A percentile compares a stretch with the other conserved stretches of the same genome.
Conservation (phyloP, 2,797 vertebrate genomes). For the Cossypha polioptera region DNA sequence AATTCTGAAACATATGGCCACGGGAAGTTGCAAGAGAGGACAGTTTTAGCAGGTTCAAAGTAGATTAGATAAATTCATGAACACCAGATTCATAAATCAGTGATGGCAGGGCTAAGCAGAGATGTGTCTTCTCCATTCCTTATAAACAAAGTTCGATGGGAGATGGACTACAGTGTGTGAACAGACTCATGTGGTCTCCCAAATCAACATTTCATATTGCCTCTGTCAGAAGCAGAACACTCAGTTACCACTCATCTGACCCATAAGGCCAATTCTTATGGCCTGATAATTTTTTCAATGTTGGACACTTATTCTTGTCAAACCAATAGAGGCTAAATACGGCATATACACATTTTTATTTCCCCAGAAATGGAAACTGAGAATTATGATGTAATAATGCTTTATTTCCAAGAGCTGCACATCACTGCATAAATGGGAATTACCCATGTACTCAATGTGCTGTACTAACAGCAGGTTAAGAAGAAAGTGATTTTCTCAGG, state of each 20-base stretch:
- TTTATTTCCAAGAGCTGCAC: background rate
- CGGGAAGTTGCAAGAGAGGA: background rate
- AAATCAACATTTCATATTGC: background rate
- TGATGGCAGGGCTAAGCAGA: background rate
- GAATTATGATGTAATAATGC: background rate
- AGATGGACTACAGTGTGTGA: background rate
- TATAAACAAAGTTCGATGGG: background rate
- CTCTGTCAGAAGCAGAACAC: background rate
- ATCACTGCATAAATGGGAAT: background rate
- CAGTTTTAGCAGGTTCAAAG: background rate
- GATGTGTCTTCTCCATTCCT: background rate
- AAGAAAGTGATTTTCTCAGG: background rate
- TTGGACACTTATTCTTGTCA: background rate
- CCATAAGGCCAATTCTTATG: background rate
- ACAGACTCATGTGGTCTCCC: background rate
- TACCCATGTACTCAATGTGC: background rate
- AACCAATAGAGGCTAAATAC: background rate
- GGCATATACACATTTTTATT: background rate
- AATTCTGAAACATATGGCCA: background rate
- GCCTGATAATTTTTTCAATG: background rate
- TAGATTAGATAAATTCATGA: background rate
- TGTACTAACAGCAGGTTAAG: background rate
- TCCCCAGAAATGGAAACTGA: background rate
- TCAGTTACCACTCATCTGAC: background rate
- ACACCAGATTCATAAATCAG: background rate